Evolutionary conservation across 1,140 invertebrate genomes (phyloP), one percentile per base, ranked within the genome.

Genomic region (Drosophila littoralis): DNA sequence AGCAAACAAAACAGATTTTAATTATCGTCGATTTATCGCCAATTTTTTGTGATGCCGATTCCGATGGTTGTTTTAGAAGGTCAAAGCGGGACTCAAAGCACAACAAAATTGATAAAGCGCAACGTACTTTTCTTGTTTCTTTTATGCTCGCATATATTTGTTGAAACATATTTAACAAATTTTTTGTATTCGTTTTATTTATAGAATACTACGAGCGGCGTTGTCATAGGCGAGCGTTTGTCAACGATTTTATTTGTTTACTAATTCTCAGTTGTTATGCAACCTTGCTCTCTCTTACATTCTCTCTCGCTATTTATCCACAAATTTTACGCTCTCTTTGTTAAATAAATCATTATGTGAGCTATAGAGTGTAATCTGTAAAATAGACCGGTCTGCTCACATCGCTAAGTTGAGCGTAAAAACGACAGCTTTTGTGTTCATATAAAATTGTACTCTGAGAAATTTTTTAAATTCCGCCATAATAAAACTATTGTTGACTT

Each of bases 191-290:
- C 43, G 13, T 63, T 50, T 58, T 60, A n/a, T 35, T 54, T 51
- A n/a, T 50, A 55, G 45, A 59, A 64, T 6, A 51, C 17, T 40
- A 48, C 7, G 38, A 15, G 22, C 40, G 5, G n/a, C 40, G 10
- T 50, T 57, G 65, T 63, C 58, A 59, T 40, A 69, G 59, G 45
- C 50, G 40, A 33, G 40, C 40, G 43, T 66, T 13, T 51, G 36
- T 64, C 50, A 68, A 75, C 63, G 48, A 54, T 50, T 69, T 78
- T 68, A 40, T 72, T 86, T 78, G 78, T 81, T 85, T 81, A 72
- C 48, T 52, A 63, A 55, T 13, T 63, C 42, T 22, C 6, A 12
- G 74, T 75, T 75, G 69, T 84, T 85, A 84, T 54, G 66, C 36
- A 84, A 81, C 10, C 36, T 0, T 6, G 10, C 12, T 51, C 42